Evolutionary conservation across 2,888 invertebrate genomes (phyloP).

Genomic region (Desoria tigrina): DNA sequence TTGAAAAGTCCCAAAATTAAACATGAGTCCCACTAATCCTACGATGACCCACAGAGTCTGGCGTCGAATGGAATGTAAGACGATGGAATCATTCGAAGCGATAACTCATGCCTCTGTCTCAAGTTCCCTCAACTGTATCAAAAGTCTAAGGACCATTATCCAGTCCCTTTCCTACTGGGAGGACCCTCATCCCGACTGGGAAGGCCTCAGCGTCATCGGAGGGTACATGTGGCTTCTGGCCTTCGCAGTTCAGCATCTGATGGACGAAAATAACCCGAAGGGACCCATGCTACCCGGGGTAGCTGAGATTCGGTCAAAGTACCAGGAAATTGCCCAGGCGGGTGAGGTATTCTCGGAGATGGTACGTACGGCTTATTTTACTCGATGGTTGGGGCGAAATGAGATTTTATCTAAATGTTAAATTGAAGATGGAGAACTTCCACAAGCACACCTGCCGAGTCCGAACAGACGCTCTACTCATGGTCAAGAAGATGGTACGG

Average conservation of each 20-base stretch:
- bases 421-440: constrained; percentile 2
- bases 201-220: constrained; percentile 35
- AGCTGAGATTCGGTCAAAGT: constrained; percentile 12
- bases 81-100: constrained; percentile 20
- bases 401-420: too few relatives aligned
- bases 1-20: too few relatives aligned
- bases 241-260: constrained; percentile 32
- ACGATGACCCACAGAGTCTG: constrained; percentile 1
- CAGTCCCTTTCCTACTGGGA: constrained; percentile 38
- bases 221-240: constrained; percentile 39
- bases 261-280: constrained; percentile 23
- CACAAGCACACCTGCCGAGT: constrained; percentile 17
- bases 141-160: constrained; percentile 28
- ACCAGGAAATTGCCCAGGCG: constrained; percentile 29
- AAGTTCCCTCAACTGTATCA: constrained; percentile 18
- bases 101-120: constrained; percentile 5
- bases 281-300: constrained; percentile 21
- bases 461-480: constrained; percentile 24
- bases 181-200: constrained; percentile 33
- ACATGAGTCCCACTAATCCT: too few relatives aligned
- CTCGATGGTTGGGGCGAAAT: too few relatives aligned
- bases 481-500: constrained; percentile 18
- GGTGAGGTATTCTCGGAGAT: constrained; percentile 35
- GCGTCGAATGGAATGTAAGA: constrained; percentile 27
- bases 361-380: constrained; percentile 20